phyloP scores from a whole-genome alignment of 1,140 invertebrate species.

The Zaprionus nigranus region DNA sequence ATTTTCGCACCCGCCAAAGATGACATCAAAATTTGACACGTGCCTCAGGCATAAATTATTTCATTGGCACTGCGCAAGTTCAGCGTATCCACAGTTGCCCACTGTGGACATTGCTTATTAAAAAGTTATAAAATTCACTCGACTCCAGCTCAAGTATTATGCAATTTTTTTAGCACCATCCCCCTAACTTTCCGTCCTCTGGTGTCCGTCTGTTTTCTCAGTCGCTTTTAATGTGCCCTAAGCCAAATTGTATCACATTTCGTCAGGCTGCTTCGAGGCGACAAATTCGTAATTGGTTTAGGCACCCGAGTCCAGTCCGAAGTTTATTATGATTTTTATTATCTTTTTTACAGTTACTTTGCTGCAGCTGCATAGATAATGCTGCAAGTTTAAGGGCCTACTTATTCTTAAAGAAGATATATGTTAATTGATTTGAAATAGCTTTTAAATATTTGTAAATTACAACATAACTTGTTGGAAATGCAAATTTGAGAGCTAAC shows the following conservation, averaged over 20 bases:
- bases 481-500: too few species aligned
- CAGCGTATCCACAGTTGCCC: background rate
- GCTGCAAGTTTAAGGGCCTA: background rate
- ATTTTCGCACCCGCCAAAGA: slow-evolving; percentile 50
- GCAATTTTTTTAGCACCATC: slow-evolving; percentile 4
- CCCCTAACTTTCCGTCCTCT: background rate
- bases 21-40: slow-evolving; percentile 49
- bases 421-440: too few species aligned
- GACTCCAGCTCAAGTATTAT: background rate
- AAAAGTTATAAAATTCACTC: slow-evolving; percentile 63
- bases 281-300: slow-evolving; percentile 7
- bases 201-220: background rate
- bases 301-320: background rate
- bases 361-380: background rate
- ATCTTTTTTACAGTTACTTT: background rate
- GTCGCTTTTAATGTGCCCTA: slow-evolving; percentile 6
- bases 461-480: too few species aligned
- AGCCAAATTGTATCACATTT: slow-evolving; percentile 23
- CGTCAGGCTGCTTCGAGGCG: background rate
- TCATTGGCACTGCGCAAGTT: slow-evolving; percentile 43
- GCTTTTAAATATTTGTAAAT: too few species aligned
- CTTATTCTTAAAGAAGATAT: too few species aligned
- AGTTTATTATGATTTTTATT: background rate
- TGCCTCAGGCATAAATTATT: slow-evolving; percentile 56
- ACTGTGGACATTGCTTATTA: slow-evolving; percentile 62